These are phyloP conservation scores for Galerucella calmariensis DNA, from an alignment of 2,888 invertebrate species.

Conservation along the genomic window DNA sequence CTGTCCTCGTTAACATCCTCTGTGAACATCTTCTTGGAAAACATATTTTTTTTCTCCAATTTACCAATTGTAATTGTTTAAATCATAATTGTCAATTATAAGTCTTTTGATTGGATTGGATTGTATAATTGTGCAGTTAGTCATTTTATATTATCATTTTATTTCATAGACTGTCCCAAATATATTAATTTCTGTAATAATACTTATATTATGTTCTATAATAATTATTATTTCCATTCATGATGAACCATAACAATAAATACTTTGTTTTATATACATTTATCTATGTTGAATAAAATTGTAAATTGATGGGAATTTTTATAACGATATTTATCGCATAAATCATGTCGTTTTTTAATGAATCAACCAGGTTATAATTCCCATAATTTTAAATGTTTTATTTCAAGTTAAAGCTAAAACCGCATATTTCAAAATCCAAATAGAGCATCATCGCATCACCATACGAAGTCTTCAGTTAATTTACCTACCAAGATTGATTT, in stretches of 20 bases:
- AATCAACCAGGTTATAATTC: neutral
- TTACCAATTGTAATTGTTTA: too few relatives aligned
- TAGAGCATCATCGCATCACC: constrained; percentile 19
- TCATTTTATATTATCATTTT: too few relatives aligned
- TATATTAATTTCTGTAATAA: too few relatives aligned
- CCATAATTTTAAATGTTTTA: constrained; percentile 11
- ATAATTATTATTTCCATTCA: too few relatives aligned
- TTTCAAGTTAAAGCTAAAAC: constrained; percentile 8
- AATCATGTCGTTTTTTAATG: neutral
- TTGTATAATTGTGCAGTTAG: too few relatives aligned
- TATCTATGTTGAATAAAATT: neutral
- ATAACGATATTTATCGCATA: neutral
- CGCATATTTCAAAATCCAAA: constrained; percentile 21
- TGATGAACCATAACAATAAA: neutral
- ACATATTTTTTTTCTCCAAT: too few relatives aligned
- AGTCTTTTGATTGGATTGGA: too few relatives aligned
- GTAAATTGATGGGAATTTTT: neutral
- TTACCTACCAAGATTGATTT: constrained; percentile 61
- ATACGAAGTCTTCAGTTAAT: constrained; percentile 57
- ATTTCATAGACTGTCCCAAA: too few relatives aligned
- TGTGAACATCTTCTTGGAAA: too few relatives aligned
- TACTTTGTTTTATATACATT: neutral
- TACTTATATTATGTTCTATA: too few relatives aligned
- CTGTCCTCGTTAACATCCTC: too few relatives aligned
- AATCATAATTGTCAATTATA: too few relatives aligned